Conservation (phyloP, 2,888 invertebrate genomes). For the Cephus pulcher region DNA sequence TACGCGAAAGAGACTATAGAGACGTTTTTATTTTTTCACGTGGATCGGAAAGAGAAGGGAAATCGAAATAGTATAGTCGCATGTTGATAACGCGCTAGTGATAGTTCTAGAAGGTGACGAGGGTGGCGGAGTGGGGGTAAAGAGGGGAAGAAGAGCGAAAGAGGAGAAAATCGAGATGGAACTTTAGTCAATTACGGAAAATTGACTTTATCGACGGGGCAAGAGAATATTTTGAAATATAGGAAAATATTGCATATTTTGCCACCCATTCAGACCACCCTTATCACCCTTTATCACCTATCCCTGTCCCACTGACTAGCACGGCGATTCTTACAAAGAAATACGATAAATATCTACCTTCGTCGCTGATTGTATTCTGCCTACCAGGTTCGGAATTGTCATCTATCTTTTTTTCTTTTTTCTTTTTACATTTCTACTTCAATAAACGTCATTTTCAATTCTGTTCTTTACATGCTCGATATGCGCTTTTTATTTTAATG, state of each 20-base stretch:
- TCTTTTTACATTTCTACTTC: neutral
- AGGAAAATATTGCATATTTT: neutral
- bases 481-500: neutral
- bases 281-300: too few relatives aligned
- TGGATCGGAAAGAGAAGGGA: neutral
- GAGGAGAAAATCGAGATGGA: neutral
- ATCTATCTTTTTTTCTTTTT: neutral
- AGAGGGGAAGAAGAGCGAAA: neutral
- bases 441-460: neutral
- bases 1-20: neutral
- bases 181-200: neutral
- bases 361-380: neutral
- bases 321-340: neutral
- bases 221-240: neutral
- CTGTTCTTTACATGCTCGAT: neutral
- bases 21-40: neutral
- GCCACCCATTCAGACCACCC: too few relatives aligned
- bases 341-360: neutral
- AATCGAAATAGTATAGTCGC: too few relatives aligned
- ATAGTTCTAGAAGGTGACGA: slow-evolving; percentile 5
- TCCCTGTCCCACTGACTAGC: neutral
- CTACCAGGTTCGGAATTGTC: neutral
- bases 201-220: neutral
- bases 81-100: slow-evolving; percentile 2
- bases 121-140: too few relatives aligned